Conservation (phyloP, 2,113 vertebrate species). For the Telmatochromis sp. region DNA sequence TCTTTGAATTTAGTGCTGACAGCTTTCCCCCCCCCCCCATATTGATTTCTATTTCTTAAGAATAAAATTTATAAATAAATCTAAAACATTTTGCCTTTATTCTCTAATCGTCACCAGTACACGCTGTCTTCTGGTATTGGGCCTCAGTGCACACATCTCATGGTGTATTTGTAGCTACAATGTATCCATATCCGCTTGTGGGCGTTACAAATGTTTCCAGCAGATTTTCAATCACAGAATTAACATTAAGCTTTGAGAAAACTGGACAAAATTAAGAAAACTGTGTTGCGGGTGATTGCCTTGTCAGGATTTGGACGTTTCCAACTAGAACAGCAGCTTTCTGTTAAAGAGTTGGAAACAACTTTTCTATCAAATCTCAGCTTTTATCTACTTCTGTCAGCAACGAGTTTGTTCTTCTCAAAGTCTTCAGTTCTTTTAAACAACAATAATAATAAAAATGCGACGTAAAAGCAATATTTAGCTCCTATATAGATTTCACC, state of each 20-base stretch:
- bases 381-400: neutral
- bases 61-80: neutral
- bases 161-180: neutral
- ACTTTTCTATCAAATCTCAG: neutral
- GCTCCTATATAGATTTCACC: neutral
- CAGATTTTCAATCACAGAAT: neutral
- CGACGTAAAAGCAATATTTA: neutral
- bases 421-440: neutral
- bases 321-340: neutral
- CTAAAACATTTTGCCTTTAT: neutral
- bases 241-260: neutral
- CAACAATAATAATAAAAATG: neutral
- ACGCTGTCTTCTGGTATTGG: neutral
- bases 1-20: neutral
- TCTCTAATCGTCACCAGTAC: neutral
- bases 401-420: neutral
- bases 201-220: neutral
- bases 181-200: rapidly evolving
- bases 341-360: neutral
- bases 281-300: no score
- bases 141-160: rapidly evolving
- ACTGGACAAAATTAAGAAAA: neutral
- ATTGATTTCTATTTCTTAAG: neutral
- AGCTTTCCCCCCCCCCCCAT: no score
- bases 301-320: neutral